A percentile compares a stretch with the other conserved stretches of the same genome.
phyloP scores from a whole-genome alignment of 2,888 invertebrate genomes.

The Chrysodeixis includens region DNA sequence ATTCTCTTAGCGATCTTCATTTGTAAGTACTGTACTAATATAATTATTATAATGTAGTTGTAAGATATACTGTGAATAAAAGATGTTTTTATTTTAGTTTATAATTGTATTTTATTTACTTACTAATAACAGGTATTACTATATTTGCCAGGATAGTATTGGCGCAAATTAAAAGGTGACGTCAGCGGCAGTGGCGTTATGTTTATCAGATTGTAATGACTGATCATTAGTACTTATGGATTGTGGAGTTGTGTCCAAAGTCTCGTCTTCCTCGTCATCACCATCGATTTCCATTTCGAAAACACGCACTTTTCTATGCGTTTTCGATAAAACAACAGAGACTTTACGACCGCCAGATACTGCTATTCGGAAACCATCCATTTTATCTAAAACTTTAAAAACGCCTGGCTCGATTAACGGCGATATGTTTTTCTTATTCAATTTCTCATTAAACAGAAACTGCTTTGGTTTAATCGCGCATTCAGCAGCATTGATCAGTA shows the following conservation, averaged over 20 bases:
- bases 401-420: slow-evolving; percentile 85
- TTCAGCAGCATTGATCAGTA: slow-evolving; percentile 81
- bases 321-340: slow-evolving; percentile 95
- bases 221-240: slow-evolving; percentile 75
- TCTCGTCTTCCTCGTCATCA: slow-evolving; percentile 94
- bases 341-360: slow-evolving; percentile 96
- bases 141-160: neutral
- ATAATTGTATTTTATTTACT: slow-evolving; percentile 19
- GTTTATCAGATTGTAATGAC: slow-evolving; percentile 63
- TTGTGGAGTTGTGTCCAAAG: slow-evolving; percentile 82
- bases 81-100: slow-evolving; percentile 45
- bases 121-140: slow-evolving; percentile 1
- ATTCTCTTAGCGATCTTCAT: slow-evolving; percentile 20
- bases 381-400: slow-evolving; percentile 91
- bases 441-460: slow-evolving; percentile 81
- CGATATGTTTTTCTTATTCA: slow-evolving; percentile 87
- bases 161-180: slow-evolving; percentile 55
- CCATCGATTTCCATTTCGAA: slow-evolving; percentile 98
- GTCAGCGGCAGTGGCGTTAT: slow-evolving; percentile 60
- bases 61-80: slow-evolving; percentile 31
- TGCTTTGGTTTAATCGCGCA: slow-evolving; percentile 78
- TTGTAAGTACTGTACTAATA: slow-evolving; percentile 21
- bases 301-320: slow-evolving; percentile 93
- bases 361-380: slow-evolving; percentile 92
- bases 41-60: slow-evolving; percentile 24